These are phyloP conservation scores for Poeciliopsis paucimaculata DNA, from an alignment of 2,797 vertebrate genomes.

Conservation along the genomic window DNA sequence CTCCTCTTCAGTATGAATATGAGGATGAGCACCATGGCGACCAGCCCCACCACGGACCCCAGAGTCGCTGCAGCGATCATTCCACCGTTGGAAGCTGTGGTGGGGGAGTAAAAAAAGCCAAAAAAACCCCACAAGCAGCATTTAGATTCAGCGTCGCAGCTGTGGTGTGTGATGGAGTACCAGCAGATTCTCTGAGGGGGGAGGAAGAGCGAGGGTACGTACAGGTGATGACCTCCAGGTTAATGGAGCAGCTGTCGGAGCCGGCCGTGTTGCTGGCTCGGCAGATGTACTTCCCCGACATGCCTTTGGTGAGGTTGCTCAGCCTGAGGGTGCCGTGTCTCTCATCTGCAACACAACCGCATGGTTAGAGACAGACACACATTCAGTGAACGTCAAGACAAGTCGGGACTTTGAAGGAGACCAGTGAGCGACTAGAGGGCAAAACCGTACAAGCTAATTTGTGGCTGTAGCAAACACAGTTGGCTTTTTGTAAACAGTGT, in stretches of 20 bases:
- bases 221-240: constrained; percentile 91
- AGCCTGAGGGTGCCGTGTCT: constrained; percentile 87
- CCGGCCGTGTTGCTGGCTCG: constrained; percentile 87
- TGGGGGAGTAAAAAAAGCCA: neutral
- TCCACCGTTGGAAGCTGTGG: constrained; percentile 82
- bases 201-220: constrained; percentile 61
- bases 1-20: constrained; percentile 83
- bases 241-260: constrained; percentile 86
- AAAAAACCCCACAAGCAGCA: constrained; percentile 5
- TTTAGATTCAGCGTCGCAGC: neutral
- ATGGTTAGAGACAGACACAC: constrained; percentile 20
- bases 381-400: neutral
- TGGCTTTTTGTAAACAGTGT: too few species aligned
- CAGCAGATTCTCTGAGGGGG: neutral
- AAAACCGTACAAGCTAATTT: neutral
- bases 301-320: constrained; percentile 88
- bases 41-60: constrained; percentile 86
- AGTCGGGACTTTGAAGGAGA: constrained; percentile 1
- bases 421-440: neutral
- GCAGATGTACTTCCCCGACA: constrained; percentile 92
- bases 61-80: constrained; percentile 87
- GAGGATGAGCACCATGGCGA: constrained; percentile 82
- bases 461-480: neutral
- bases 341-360: constrained; percentile 76
- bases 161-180: neutral